Base-by-base conservation (phyloP, 2,888 invertebrate genomes). In the Mantis religiosa region DNA sequence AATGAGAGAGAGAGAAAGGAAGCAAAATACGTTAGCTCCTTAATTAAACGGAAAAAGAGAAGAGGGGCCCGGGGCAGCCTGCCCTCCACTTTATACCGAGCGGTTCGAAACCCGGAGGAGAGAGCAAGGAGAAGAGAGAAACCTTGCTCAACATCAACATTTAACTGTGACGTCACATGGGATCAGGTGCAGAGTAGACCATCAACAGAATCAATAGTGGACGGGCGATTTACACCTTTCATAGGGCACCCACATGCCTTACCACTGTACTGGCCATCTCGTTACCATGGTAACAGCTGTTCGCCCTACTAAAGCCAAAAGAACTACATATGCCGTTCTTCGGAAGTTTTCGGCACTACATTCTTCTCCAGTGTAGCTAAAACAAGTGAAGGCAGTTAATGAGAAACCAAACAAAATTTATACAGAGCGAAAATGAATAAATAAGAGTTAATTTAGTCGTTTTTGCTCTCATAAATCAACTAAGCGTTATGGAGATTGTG, bases 11-110 rank as follows among this genome's bases (percentile, higher is more conserved):
- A 82, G 28, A 30, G 30, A 87, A 87, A 87, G 9, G 82, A 87
- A 87, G 87, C 81, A 87, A 87, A 87, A 87, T 87, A 87, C 81
- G 87, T 87, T 82, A 87, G 82, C 87, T 87, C 82, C 82, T 87
- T 87, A 87, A 87, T 87, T 87, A 87, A 87, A 71, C 54, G 54
- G 54, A 71, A 71, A 71, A 20, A 25, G 54, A 71, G 15, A 25
- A 25, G 54, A 71, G 15, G 54, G 54, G 54, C 54, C 54, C 54
- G 54, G 54, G 54, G 54, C 54, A 71, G 54, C 54, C 54, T 71
- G 54, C 54, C 54, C 54, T 71, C 54, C 54, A 25, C 54, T 71
- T 71, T 71, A 41, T 41, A 71, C 54, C 25, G 54, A 71, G 54
- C 54, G 20, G 54, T 71, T 71, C 54, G 54, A 71, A 20, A 71